Conservation (phyloP, 1,140 invertebrate genomes). For the Dufourea novaeangliae region DNA sequence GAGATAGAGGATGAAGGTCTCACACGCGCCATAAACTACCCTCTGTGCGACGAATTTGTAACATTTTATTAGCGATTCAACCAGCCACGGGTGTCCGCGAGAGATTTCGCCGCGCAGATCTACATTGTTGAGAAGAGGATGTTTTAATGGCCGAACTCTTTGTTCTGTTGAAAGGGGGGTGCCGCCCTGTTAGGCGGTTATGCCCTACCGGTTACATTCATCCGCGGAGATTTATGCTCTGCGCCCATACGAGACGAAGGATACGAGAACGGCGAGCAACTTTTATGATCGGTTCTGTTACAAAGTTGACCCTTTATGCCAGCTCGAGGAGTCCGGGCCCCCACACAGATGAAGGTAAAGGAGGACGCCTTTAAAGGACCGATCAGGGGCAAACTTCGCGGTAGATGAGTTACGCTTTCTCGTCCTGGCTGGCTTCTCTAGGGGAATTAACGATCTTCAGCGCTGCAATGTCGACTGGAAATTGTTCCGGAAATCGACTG, state of each 20-base stretch:
- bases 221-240: constrained; percentile 68
- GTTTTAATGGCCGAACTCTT: constrained; percentile 76
- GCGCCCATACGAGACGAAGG: constrained; percentile 57
- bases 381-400: constrained; percentile 16
- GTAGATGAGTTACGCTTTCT: neutral
- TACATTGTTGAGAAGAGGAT: constrained; percentile 74
- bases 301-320: constrained; percentile 75
- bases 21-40: constrained; percentile 73
- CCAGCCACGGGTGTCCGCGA: constrained; percentile 26
- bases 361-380: constrained; percentile 55
- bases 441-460: neutral
- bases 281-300: constrained; percentile 79
- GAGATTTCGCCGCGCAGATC: constrained; percentile 17
- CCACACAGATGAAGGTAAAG: constrained; percentile 55
- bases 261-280: constrained; percentile 58
- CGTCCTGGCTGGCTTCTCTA: neutral
- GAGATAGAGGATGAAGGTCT: constrained; percentile 72
- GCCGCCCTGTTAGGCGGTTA: constrained; percentile 69
- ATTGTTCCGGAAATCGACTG: too few relatives aligned
- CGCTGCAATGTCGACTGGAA: too few relatives aligned
- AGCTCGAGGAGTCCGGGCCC: constrained; percentile 44
- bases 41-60: constrained; percentile 78
- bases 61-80: constrained; percentile 80
- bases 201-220: constrained; percentile 70
- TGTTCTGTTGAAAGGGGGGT: constrained; percentile 72